Conservation (phyloP, 2,797 vertebrate genomes). For the Cottoperca gobio region DNA sequence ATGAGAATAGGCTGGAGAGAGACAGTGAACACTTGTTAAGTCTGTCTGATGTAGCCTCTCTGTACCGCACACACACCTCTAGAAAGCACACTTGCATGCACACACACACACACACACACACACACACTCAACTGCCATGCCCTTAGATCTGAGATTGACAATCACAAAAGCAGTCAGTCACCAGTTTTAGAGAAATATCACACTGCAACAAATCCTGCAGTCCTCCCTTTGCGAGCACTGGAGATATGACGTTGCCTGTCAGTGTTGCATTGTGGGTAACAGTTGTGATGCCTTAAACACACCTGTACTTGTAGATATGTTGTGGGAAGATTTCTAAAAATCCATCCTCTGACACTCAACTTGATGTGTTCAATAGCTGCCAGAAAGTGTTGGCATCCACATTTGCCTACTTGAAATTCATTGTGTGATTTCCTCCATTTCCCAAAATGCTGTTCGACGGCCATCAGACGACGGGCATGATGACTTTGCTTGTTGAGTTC, state of each 20-base stretch:
- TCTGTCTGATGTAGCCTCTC: constrained; percentile 82
- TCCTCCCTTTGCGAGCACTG: not conserved
- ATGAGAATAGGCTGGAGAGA: constrained; percentile 70
- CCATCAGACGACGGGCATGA: not conserved
- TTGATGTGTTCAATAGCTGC: not conserved
- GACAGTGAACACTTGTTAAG: constrained; percentile 78
- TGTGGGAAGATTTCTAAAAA: not conserved
- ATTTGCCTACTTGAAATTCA: not conserved
- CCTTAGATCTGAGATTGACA: constrained; percentile 44
- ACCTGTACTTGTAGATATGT: not conserved
- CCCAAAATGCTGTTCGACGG: constrained; percentile 36
- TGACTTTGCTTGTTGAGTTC: not conserved
- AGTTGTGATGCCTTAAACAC: not conserved
- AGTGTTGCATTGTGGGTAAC: constrained; percentile 55
- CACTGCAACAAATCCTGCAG: constrained; percentile 32
- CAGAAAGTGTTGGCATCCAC: not conserved
- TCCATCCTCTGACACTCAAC: not conserved
- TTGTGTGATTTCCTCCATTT: constrained; percentile 21
- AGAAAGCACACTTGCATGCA: constrained; percentile 33
- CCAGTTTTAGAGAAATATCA: constrained; percentile 40
- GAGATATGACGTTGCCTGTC: not conserved
- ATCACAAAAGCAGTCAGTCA: constrained; percentile 48
- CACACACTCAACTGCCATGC: constrained; percentile 9
- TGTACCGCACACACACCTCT: constrained; percentile 42
- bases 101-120: constrained; percentile 16